Evolutionary conservation across 2,888 invertebrate genomes (phyloP).

Genomic region (Lithosia quadra): DNA sequence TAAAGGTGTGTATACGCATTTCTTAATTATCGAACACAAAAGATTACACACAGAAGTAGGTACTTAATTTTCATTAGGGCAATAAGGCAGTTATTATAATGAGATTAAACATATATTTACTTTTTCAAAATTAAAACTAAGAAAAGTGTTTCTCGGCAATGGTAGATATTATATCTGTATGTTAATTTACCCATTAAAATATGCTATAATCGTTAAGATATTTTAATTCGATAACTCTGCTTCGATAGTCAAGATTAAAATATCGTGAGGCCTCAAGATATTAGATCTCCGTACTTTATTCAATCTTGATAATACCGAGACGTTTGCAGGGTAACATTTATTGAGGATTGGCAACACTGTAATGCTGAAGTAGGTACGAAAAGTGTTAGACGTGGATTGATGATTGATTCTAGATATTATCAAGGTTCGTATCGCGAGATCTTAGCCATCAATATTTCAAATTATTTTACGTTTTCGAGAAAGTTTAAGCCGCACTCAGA

Average conservation of each 20-base stretch:
- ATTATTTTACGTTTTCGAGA: not conserved
- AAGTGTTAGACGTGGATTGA: not conserved
- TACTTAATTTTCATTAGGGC: not conserved
- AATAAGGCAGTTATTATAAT: not conserved
- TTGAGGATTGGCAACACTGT: constrained; percentile 1
- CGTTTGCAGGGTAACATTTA: constrained; percentile 11
- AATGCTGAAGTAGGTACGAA: not conserved
- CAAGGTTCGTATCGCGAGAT: not conserved
- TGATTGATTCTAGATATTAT: not conserved
- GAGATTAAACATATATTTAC: not conserved
- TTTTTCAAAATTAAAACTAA: constrained; percentile 1
- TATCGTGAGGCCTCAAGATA: constrained; percentile 5
- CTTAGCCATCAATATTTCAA: not conserved
- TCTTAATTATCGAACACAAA: no score
- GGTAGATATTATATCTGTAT: constrained; percentile 32
- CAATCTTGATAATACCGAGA: constrained; percentile 22
- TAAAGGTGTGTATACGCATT: no score
- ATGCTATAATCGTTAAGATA: constrained; percentile 21
- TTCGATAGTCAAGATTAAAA: constrained; percentile 23
- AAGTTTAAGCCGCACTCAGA: no score
- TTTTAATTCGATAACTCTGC: constrained; percentile 22
- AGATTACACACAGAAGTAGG: not conserved
- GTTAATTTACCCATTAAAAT: constrained; percentile 30
- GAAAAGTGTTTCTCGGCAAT: constrained; percentile 24
- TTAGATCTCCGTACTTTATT: constrained; percentile 18